phyloP scores from a whole-genome alignment of 2,113 vertebrate genomes.

The Nycticorax nycticorax region DNA sequence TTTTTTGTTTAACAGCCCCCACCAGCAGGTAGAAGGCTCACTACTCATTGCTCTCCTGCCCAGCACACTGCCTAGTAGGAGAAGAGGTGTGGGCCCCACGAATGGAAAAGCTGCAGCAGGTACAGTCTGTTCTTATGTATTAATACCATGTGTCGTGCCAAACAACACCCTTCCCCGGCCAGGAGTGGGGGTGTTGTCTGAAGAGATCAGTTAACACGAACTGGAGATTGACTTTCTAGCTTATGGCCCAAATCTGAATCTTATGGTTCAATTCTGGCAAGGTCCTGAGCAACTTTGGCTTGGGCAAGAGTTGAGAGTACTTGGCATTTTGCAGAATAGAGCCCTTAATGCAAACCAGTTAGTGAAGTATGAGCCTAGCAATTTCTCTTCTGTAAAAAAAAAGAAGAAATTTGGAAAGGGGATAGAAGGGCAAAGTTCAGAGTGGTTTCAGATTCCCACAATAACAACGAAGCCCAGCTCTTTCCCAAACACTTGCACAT shows the following conservation, averaged over 20 bases:
- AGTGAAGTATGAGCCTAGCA: neutral
- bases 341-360: slow-evolving; percentile 36
- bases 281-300: neutral
- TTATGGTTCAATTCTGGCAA: neutral
- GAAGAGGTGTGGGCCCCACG: neutral
- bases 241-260: neutral
- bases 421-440: slow-evolving; percentile 55
- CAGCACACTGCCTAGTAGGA: neutral
- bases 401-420: slow-evolving; percentile 46
- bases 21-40: neutral
- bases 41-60: neutral
- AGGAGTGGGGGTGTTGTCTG: slow-evolving; percentile 3
- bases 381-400: slow-evolving; percentile 14
- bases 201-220: slow-evolving; percentile 25
- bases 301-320: neutral
- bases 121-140: neutral
- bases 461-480: slow-evolving; percentile 46
- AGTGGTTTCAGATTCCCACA: slow-evolving; percentile 57
- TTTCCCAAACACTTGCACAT: slow-evolving; percentile 64
- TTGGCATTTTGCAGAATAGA: slow-evolving; percentile 27
- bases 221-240: slow-evolving; percentile 3
- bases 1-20: neutral
- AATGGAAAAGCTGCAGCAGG: slow-evolving; percentile 16
- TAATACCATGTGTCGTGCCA: slow-evolving; percentile 12
- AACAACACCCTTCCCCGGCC: slow-evolving; percentile 24